Conservation (phyloP, 2,797 vertebrate genomes). For the Anisognathus igniventris region DNA sequence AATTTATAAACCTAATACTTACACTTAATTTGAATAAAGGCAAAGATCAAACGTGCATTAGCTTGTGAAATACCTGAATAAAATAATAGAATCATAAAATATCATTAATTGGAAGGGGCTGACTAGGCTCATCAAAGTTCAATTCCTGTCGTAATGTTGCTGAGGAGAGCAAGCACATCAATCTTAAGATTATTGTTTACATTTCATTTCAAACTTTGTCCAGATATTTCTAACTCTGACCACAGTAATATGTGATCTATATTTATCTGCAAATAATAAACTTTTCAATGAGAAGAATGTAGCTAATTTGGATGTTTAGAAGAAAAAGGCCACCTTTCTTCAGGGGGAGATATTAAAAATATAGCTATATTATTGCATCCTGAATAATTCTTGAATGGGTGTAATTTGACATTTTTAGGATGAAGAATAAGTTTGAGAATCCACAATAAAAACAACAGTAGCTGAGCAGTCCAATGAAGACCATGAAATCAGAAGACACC, state of each 20-base stretch:
- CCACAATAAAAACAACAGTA: background rate
- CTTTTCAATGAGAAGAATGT: background rate
- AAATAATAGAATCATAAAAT: background rate
- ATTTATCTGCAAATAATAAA: background rate
- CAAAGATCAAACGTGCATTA: background rate
- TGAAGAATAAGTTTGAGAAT: background rate
- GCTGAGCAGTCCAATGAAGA: background rate
- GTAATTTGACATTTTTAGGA: background rate
- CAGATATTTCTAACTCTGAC: background rate
- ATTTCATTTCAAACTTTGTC: background rate
- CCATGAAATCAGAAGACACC: background rate
- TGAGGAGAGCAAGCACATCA: background rate
- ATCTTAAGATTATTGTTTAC: background rate
- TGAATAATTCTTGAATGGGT: background rate
- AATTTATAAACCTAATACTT: background rate
- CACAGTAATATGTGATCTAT: background rate
- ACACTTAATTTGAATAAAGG: background rate
- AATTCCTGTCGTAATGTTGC: background rate
- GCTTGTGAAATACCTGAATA: background rate
- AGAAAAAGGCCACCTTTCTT: background rate
- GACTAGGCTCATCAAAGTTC: background rate
- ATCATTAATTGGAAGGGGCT: background rate
- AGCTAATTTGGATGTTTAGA: background rate
- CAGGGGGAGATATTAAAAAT: fast-evolving
- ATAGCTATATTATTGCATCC: background rate